Conservation (phyloP, 1,140 invertebrate genomes). For the Halictus rubicundus region DNA sequence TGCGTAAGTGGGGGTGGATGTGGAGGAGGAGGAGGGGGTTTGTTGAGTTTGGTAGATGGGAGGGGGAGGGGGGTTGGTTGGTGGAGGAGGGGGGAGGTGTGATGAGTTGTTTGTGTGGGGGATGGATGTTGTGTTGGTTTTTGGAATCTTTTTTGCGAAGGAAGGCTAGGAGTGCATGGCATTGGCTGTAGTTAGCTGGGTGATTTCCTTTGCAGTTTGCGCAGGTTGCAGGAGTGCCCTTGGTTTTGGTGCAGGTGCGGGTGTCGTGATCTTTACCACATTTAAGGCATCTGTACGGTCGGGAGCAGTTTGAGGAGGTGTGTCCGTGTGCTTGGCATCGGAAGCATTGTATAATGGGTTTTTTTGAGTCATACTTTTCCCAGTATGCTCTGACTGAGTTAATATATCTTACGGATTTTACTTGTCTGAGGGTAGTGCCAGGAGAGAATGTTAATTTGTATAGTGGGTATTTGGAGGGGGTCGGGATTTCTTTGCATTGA, state of each 20-base stretch:
- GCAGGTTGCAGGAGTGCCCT: not conserved
- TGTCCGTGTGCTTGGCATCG: not conserved
- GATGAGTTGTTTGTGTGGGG: too few species aligned
- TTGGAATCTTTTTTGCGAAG: too few species aligned
- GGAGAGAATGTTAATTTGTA: not conserved
- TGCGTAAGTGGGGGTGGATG: too few species aligned
- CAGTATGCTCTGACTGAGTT: not conserved
- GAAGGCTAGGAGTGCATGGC: not conserved
- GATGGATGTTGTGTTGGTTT: too few species aligned
- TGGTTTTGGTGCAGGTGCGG: not conserved
- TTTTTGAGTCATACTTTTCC: not conserved
- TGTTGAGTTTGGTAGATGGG: too few species aligned
- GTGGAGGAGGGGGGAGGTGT: too few species aligned
- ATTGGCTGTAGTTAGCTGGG: not conserved
- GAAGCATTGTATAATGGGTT: not conserved
- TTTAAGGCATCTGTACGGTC: not conserved
- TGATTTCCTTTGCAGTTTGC: not conserved
- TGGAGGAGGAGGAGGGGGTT: too few species aligned
- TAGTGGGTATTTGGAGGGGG: not conserved
- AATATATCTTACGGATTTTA: not conserved
- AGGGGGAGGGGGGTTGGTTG: too few species aligned
- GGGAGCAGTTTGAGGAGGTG: not conserved
- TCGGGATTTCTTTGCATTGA: too few species aligned
- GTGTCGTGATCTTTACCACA: not conserved
- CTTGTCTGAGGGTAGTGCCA: not conserved